Evolutionary conservation across 92 coral and sea anemone species (phyloP), one percentile per base, ranked within the genome.

Genomic region (Pocillopora meandrina): DNA sequence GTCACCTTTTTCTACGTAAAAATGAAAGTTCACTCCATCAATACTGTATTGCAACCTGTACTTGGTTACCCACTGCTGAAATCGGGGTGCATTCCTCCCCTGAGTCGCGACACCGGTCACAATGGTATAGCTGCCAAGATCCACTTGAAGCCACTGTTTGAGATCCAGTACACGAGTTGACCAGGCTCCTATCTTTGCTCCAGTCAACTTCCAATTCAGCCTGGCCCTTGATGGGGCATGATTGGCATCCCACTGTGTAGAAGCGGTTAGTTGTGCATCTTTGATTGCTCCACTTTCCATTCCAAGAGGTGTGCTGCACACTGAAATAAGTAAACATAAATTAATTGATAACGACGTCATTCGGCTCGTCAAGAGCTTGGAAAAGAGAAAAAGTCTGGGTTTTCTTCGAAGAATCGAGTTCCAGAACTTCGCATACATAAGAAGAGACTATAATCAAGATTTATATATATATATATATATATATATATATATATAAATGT

Each of bases 261-360:
- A 84, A 20, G 82, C 82, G 26, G 82, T 73, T 73, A 84, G 31
- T n/a, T 62, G 72, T 9, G 87, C 66, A 75, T 84, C 87, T 6
- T 74, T 17, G 26, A 84, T 84, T 3, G 81, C 87, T 74, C 73
- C 74, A 65, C 36, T 76, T 64, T 84, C 87, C 81, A 84, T 84
- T 17, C 87, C 87, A 36, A 84, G 87, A 34, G 87, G 61, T 42
- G 72, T 60, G 47, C 47, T 42, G 60, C 82, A 78, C 19, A 59
- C 82, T 78, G 23, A 16, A 78, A n/a, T 47, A 10, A 35, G 35
- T 31, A 5, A 23, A n/a, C 33, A n/a, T 42, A 42, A 2, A 42
- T 42, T 42, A 42, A 42, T 42, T 42, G 49, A 42, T 2, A 42
- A 42, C n/a, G 49, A 42, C 5, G 49, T 42, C 49, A 42, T 42